These are phyloP conservation scores for Scortum barcoo DNA, from an alignment of 2,113 vertebrate species.

Conservation along the genomic window DNA sequence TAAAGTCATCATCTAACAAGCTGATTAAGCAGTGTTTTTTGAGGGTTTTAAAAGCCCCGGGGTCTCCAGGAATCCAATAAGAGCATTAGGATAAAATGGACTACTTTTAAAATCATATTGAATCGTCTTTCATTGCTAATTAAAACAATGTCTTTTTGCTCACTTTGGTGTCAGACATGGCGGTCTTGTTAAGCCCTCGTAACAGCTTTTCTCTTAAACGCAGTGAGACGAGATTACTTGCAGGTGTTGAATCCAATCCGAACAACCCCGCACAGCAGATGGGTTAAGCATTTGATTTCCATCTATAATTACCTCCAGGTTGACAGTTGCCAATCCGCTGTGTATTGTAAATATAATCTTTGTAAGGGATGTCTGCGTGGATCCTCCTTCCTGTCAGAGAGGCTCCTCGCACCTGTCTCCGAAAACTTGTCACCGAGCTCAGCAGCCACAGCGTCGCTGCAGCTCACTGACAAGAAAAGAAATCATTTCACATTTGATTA, in stretches of 20 bases:
- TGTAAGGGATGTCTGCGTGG: conserved; percentile 51
- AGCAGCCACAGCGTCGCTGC: conserved; percentile 41
- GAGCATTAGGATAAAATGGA: not conserved
- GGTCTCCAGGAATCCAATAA: not conserved
- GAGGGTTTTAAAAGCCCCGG: not conserved
- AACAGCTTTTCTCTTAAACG: conserved; percentile 31
- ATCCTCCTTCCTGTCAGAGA: conserved; percentile 51
- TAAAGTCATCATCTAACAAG: not conserved
- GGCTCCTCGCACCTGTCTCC: conserved; percentile 50
- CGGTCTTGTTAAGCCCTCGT: conserved; percentile 26
- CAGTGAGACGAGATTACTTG: conserved; percentile 49
- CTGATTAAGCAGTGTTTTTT: not conserved
- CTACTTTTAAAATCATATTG: not conserved
- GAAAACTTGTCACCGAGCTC: conserved; percentile 47
- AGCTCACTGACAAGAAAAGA: conserved; percentile 57
- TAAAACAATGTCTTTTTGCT: not conserved
- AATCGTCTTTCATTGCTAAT: conserved; percentile 38
- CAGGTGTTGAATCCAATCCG: conserved; percentile 50
- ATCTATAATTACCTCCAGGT: conserved; percentile 69
- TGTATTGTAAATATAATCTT: conserved; percentile 70
- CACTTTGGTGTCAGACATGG: conserved; percentile 10
- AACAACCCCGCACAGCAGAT: conserved; percentile 51
- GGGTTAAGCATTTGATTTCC: conserved; percentile 68
- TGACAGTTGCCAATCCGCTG: conserved; percentile 67
- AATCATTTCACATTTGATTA: conserved; percentile 73